These are phyloP conservation scores for Nowickia ferox DNA, from an alignment of 2,888 invertebrate species.

Conservation along the genomic window DNA sequence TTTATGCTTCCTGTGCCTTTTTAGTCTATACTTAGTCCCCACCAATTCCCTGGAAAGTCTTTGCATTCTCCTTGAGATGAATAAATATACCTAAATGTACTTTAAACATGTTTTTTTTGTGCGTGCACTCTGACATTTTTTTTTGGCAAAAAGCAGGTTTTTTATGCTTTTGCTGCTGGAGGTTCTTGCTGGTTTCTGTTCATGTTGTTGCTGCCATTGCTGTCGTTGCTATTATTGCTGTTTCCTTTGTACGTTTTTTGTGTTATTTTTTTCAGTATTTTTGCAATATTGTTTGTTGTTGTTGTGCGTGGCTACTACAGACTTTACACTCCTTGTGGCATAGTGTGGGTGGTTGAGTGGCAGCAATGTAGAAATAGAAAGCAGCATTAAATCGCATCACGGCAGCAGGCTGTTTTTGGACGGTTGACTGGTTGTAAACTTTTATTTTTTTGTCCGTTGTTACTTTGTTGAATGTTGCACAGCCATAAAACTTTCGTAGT, in stretches of 20 bases:
- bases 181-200: constrained; percentile 29
- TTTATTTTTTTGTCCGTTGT: constrained; percentile 43
- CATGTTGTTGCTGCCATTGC: constrained; percentile 74
- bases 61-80: constrained; percentile 22
- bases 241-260: constrained; percentile 69
- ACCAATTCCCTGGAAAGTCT: constrained; percentile 39
- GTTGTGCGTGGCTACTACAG: constrained; percentile 75
- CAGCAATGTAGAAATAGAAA: constrained; percentile 3
- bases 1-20: constrained; percentile 62
- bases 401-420: constrained; percentile 52
- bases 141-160: constrained; percentile 19
- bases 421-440: constrained; percentile 47
- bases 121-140: constrained; percentile 54
- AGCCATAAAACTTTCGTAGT: constrained; percentile 68
- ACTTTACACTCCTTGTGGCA: constrained; percentile 55
- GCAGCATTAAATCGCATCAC: constrained; percentile 35
- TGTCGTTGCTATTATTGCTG: constrained; percentile 74
- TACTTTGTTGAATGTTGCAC: constrained; percentile 69
- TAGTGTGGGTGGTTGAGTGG: constrained; percentile 37
- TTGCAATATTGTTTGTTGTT: constrained; percentile 73
- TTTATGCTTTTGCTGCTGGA: constrained; percentile 26
- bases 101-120: constrained; percentile 25
- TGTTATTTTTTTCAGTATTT: constrained; percentile 17
- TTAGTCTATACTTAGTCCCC: background rate
- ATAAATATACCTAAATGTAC: constrained; percentile 7